phyloP scores from a whole-genome alignment of 2,888 invertebrate genomes.

The Phyllotreta cruciferae region DNA sequence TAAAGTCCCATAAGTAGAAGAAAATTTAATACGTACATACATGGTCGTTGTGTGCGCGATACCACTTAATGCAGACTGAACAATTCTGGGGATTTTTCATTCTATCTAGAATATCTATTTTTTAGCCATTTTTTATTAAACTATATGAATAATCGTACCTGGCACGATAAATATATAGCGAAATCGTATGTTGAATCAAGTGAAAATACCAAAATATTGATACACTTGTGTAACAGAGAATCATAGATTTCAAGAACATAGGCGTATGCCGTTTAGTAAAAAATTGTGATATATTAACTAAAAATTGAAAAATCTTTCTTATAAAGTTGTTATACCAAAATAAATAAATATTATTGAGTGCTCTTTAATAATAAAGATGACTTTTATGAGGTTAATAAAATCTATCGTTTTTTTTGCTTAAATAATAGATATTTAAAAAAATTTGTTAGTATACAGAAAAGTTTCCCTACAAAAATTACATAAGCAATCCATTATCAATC shows the following conservation, averaged over 20 bases:
- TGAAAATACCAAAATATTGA: slow-evolving; percentile 20
- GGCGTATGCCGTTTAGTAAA: background rate
- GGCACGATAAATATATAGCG: slow-evolving; percentile 15
- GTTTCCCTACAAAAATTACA: too few relatives aligned
- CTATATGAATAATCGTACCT: slow-evolving; percentile 18
- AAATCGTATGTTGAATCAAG: slow-evolving; percentile 20
- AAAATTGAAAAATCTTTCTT: background rate
- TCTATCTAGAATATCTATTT: slow-evolving; percentile 18
- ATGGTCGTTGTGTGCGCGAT: slow-evolving; percentile 5
- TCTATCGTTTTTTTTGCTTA: too few relatives aligned
- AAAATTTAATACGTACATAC: slow-evolving; percentile 10
- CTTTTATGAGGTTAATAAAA: too few relatives aligned
- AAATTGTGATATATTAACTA: background rate
- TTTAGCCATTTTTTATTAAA: slow-evolving; percentile 7
- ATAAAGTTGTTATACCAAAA: background rate
- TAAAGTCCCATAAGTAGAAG: too few relatives aligned
- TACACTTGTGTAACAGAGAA: slow-evolving; percentile 7
- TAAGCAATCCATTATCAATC: too few relatives aligned
- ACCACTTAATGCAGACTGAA: slow-evolving; percentile 13
- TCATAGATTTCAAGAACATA: background rate
- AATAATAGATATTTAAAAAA: too few relatives aligned
- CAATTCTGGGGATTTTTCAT: slow-evolving; percentile 9
- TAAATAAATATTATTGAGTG: too few relatives aligned
- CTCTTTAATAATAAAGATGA: too few relatives aligned
- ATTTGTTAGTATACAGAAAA: too few relatives aligned